Evolutionary conservation across 2,888 invertebrate genomes (phyloP).

Genomic region (Tyria jacobaeae): DNA sequence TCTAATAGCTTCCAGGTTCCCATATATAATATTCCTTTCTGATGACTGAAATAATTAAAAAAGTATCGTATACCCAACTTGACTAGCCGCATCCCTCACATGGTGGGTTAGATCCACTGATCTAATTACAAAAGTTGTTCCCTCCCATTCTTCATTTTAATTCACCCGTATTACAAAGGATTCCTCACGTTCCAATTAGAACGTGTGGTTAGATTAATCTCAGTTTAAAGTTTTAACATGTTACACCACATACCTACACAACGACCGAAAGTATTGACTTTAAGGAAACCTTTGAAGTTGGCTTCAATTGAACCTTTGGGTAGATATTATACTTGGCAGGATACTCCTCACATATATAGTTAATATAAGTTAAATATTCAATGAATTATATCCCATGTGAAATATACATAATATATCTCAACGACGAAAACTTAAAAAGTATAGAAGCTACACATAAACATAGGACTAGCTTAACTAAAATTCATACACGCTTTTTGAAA

Average conservation of each 20-base stretch:
- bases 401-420: too few species aligned
- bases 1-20: too few species aligned
- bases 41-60: background rate
- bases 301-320: conserved; percentile 48
- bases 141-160: conserved; percentile 43
- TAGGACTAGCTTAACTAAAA: too few species aligned
- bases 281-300: conserved; percentile 66
- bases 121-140: conserved; percentile 47
- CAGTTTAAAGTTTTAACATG: conserved; percentile 67
- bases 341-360: too few species aligned
- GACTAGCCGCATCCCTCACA: conserved; percentile 3
- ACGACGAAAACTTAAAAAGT: too few species aligned
- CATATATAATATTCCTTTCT: background rate
- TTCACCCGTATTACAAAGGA: conserved; percentile 63
- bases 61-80: conserved; percentile 7
- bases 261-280: conserved; percentile 53
- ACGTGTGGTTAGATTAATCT: conserved; percentile 60
- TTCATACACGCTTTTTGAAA: too few species aligned
- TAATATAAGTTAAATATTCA: too few species aligned
- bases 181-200: conserved; percentile 68
- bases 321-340: background rate
- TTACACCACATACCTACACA: conserved; percentile 35
- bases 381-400: too few species aligned
- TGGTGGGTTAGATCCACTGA: conserved; percentile 14
- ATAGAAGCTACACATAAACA: too few species aligned